A percentile compares a stretch with the other conserved stretches of the same genome.
Conservation (phyloP, 2,113 vertebrate species). For the Myrmophylax atrothorax region DNA sequence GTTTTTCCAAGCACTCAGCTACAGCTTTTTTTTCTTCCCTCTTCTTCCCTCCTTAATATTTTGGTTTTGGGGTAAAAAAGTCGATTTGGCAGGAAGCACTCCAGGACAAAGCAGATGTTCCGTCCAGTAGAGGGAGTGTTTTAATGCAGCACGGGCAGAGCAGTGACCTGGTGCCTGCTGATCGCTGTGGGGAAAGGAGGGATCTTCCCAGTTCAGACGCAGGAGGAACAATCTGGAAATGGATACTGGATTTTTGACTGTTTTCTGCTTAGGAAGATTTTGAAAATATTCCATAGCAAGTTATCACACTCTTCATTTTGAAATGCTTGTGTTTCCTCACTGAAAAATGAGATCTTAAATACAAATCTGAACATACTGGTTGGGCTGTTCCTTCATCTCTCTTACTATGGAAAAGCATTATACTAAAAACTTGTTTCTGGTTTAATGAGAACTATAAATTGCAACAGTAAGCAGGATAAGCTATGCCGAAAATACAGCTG, state of each 20-base stretch:
- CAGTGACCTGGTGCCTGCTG: not conserved
- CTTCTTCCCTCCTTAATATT: not conserved
- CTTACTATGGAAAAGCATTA: not conserved
- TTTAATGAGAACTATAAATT: not conserved
- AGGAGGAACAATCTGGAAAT: not conserved
- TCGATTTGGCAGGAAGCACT: not conserved
- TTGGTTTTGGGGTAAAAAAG: not conserved
- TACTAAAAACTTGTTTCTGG: not conserved
- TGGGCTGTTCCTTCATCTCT: not conserved
- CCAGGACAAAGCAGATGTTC: not conserved
- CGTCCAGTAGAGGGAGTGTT: conserved; percentile 26
- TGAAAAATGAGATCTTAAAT: not conserved
- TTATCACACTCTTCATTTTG: not conserved
- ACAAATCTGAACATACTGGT: not conserved
- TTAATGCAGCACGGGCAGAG: not conserved
- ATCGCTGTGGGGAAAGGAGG: not conserved
- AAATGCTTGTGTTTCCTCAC: not conserved
- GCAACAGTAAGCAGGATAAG: not conserved
- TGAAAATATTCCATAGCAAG: not conserved
- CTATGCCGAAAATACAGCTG: not conserved
- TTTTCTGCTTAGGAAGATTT: not conserved
- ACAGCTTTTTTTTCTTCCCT: not conserved
- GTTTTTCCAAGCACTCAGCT: not conserved
- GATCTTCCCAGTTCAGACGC: not conserved
- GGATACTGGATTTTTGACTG: not conserved